A percentile compares a stretch with the other conserved stretches of the same genome.
Conservation (phyloP, 2,888 invertebrate species). For the Agriotes lineatus region DNA sequence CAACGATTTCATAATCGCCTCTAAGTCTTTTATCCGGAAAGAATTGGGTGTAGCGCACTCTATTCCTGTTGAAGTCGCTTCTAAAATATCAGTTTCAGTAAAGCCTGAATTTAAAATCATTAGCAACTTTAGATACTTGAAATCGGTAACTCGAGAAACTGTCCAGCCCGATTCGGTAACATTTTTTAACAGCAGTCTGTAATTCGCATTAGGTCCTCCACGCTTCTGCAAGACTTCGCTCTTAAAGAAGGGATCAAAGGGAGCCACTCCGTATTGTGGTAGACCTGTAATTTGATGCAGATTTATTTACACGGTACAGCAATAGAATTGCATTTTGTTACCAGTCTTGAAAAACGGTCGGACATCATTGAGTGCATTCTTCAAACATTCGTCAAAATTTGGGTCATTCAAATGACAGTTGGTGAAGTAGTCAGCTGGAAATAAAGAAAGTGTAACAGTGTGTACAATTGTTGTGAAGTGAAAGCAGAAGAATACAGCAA, state of each 20-base stretch:
- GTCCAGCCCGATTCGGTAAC: conserved; percentile 85
- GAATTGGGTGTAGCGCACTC: conserved; percentile 82
- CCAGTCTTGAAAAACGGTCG: conserved; percentile 80
- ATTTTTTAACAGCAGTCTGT: conserved; percentile 78
- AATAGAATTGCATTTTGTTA: conserved; percentile 61
- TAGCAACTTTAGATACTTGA: conserved; percentile 69
- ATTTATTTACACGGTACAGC: neutral
- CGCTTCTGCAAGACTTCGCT: conserved; percentile 75
- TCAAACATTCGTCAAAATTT: conserved; percentile 80
- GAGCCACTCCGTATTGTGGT: conserved; percentile 77
- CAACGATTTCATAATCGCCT: conserved; percentile 77
- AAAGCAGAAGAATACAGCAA: too few relatives aligned
- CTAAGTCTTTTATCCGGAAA: conserved; percentile 84
- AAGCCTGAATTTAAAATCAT: neutral
- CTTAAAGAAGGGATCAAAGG: conserved; percentile 85
- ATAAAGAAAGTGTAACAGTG: too few relatives aligned
- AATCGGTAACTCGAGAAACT: conserved; percentile 80
- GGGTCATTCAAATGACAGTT: conserved; percentile 73
- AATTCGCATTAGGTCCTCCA: conserved; percentile 74
- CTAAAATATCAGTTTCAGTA: conserved; percentile 64
- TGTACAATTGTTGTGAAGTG: too few relatives aligned
- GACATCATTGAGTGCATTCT: conserved; percentile 78
- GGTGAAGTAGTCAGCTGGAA: conserved; percentile 65
- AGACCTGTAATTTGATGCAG: conserved; percentile 69
- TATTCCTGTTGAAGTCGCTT: conserved; percentile 74